Percentiles rank a stretch among this genome's conserved stretches.
phyloP scores from a whole-genome alignment of 1,140 invertebrate genomes.

The Trypoxylus dichotomus region DNA sequence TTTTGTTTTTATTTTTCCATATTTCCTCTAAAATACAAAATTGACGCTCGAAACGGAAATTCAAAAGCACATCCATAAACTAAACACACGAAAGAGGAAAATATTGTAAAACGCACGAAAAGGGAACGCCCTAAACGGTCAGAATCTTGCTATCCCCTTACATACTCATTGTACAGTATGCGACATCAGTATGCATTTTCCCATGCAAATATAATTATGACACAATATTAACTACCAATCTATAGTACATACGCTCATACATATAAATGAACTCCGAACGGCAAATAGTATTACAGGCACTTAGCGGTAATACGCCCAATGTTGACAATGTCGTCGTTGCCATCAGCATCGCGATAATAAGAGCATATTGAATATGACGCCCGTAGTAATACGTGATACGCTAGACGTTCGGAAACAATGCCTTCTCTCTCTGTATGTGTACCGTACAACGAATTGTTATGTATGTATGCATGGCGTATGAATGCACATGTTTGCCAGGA shows the following conservation, averaged over 20 bases:
- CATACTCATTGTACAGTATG: no score
- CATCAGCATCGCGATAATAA: neutral
- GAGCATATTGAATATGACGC: neutral
- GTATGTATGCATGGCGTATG: no score
- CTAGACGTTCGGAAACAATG: neutral
- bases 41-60: no score
- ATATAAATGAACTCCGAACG: conserved; percentile 48
- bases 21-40: no score
- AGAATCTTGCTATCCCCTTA: no score
- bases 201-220: neutral
- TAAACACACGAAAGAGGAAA: no score
- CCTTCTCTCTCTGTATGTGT: neutral
- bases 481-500: conserved; percentile 47
- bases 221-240: neutral
- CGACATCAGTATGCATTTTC: neutral
- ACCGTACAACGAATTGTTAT: no score
- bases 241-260: neutral
- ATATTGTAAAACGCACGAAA: no score
- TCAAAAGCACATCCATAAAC: no score
- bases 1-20: no score
- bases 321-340: neutral
- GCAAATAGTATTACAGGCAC: conserved; percentile 60
- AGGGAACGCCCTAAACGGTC: no score
- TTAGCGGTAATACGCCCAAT: conserved; percentile 60
- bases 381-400: neutral